phyloP scores from a whole-genome alignment of 2,797 vertebrate species.

The Podarcis lilfordi region DNA sequence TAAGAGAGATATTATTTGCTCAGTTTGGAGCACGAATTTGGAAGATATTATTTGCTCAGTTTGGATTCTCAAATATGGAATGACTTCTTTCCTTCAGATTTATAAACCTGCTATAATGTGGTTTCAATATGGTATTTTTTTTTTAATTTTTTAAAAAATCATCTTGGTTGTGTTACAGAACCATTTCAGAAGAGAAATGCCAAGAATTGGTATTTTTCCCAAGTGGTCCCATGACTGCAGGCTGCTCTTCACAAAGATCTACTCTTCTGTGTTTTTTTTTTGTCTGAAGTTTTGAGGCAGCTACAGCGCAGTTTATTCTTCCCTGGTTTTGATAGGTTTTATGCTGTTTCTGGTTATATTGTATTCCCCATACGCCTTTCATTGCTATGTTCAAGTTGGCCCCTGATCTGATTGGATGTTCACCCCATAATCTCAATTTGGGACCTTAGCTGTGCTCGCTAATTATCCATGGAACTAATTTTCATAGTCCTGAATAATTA shows the following conservation, averaged over 20 bases:
- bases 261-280: neutral
- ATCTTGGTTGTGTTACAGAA: too few species aligned
- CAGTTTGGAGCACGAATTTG: too few species aligned
- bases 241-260: neutral
- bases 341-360: neutral
- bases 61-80: neutral
- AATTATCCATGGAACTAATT: neutral
- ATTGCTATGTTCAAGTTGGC: neutral
- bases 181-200: neutral
- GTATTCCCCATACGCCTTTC: neutral
- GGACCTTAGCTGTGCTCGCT: neutral
- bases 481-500: slow-evolving; percentile 1
- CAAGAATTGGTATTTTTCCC: neutral
- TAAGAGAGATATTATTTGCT: too few species aligned
- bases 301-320: neutral
- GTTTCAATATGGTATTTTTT: too few species aligned
- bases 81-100: neutral
- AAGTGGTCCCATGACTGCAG: neutral
- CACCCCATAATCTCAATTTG: neutral
- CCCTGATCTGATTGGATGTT: neutral
- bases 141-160: too few species aligned
- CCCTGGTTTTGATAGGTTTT: neutral
- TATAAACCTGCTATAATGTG: neutral
- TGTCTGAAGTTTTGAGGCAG: neutral
- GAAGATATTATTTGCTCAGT: neutral